Evolutionary conservation across 2,888 invertebrate species (phyloP).

Genomic region (Drosophila anomelani): DNA sequence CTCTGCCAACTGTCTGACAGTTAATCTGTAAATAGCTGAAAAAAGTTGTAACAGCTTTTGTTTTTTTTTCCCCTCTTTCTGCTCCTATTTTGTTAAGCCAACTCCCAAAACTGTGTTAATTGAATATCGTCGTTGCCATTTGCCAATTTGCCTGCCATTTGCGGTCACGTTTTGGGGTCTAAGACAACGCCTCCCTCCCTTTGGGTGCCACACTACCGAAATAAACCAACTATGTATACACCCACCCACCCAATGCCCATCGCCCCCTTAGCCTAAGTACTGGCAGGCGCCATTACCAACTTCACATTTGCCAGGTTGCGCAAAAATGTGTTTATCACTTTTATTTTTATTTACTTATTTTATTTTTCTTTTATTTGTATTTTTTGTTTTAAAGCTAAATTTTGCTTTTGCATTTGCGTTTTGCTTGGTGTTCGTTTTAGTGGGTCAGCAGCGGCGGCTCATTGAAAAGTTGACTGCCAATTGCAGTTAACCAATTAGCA

Average conservation of each 20-base stretch:
- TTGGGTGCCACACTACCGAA: slow-evolving; percentile 1
- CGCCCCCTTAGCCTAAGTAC: slow-evolving; percentile 4
- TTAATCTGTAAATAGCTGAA: slow-evolving; percentile 7
- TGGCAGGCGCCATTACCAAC: slow-evolving; percentile 26
- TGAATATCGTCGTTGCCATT: slow-evolving; percentile 51
- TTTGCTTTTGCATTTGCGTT: slow-evolving; percentile 58
- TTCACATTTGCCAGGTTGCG: slow-evolving; percentile 53
- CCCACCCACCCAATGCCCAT: slow-evolving; percentile 1
- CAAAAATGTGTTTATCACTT: slow-evolving; percentile 15
- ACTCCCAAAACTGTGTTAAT: slow-evolving; percentile 59
- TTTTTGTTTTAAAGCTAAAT: slow-evolving; percentile 34
- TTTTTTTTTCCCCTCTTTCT: neutral
- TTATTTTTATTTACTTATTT: slow-evolving; percentile 2
- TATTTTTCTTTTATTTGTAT: neutral
- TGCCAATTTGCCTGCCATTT: slow-evolving; percentile 57
- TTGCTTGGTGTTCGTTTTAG: slow-evolving; percentile 31
- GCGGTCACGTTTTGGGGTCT: slow-evolving; percentile 62
- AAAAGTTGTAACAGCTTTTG: neutral
- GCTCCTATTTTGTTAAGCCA: slow-evolving; percentile 8
- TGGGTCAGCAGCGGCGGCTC: slow-evolving; percentile 66
- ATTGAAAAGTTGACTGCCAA: slow-evolving; percentile 65
- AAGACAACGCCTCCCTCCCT: slow-evolving; percentile 44
- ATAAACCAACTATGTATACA: neutral
- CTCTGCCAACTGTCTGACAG: neutral
- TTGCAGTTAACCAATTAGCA: slow-evolving; percentile 74